A percentile compares a stretch with the other conserved stretches of the same genome.
phyloP scores from a whole-genome alignment of 2,888 invertebrate genomes.

The Tholera decimalis region DNA sequence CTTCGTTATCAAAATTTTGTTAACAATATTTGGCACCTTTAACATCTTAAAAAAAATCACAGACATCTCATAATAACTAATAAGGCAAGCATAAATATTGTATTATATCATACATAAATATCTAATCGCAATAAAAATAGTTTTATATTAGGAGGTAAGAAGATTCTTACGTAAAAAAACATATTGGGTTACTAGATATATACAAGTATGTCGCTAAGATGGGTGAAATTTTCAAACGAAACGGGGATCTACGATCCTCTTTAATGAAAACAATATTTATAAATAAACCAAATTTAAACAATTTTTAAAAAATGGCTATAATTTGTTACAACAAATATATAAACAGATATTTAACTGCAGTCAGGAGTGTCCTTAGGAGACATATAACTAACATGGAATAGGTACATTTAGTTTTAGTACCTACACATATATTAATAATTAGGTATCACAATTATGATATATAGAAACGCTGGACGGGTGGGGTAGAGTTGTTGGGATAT shows the following conservation, averaged over 20 bases:
- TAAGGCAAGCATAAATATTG: conserved; percentile 17
- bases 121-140: conserved; percentile 6
- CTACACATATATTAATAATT: not conserved
- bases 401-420: not conserved
- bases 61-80: conserved; percentile 5
- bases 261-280: not conserved
- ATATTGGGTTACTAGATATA: not conserved
- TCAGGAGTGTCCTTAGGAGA: not conserved
- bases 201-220: too few relatives aligned
- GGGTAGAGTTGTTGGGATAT: not conserved
- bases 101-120: not conserved
- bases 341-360: not conserved
- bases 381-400: not conserved
- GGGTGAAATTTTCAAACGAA: too few relatives aligned
- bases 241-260: not conserved
- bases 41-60: conserved; percentile 20
- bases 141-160: not conserved
- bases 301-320: too few relatives aligned
- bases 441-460: too few relatives aligned
- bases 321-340: not conserved
- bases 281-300: not conserved
- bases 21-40: conserved; percentile 13
- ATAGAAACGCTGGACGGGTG: too few relatives aligned
- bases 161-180: not conserved
- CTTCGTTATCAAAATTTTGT: not conserved